These are phyloP conservation scores for Pygathrix nemaeus DNA, from an alignment of 2,113 vertebrate species.

Conservation along the genomic window DNA sequence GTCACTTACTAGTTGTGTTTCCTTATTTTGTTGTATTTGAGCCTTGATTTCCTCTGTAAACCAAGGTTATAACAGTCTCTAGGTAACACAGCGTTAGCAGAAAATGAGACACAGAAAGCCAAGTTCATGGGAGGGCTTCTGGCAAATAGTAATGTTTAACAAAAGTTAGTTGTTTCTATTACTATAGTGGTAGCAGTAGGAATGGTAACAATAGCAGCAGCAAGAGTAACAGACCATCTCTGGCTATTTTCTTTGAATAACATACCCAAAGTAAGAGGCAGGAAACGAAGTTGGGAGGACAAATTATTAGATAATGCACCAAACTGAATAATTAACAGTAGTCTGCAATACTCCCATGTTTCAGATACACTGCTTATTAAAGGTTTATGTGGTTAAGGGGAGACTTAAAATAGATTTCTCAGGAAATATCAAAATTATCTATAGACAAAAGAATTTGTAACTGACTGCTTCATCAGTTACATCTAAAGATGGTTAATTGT, in stretches of 20 bases:
- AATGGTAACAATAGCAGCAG: fast-evolving
- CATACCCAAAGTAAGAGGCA: not conserved
- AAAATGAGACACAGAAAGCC: not conserved
- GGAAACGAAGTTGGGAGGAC: not conserved
- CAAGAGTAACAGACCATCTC: not conserved
- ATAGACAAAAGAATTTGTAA: not conserved
- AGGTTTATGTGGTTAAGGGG: not conserved
- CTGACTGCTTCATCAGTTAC: not conserved
- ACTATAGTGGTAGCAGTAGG: fast-evolving
- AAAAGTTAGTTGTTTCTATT: not conserved
- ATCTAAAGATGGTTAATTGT: not conserved
- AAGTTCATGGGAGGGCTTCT: not conserved
- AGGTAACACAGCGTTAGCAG: not conserved
- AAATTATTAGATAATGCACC: not conserved
- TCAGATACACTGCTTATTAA: not conserved
- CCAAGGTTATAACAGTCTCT: not conserved
- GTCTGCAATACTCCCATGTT: not conserved
- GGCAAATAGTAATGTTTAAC: not conserved
- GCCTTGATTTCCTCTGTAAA: not conserved
- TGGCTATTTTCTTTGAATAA: not conserved
- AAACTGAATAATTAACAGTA: not conserved
- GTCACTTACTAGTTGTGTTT: not conserved
- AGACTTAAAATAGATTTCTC: not conserved
- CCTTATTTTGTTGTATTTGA: not conserved
- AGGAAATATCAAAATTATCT: not conserved